Base-by-base conservation (phyloP, 2,888 invertebrate species). In the Drosophila demipolita region DNA sequence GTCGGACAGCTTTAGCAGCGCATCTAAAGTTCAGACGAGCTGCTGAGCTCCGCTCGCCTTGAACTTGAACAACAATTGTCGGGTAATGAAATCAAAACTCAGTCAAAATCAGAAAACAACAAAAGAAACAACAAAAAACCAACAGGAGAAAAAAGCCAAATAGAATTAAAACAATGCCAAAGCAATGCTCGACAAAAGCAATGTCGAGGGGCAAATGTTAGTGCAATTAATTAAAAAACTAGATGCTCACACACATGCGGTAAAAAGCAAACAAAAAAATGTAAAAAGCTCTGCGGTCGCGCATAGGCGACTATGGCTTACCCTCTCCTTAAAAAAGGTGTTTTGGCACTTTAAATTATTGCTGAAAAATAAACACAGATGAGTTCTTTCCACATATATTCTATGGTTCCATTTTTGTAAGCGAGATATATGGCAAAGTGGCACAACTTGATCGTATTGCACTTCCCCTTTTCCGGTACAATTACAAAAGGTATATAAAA, bases 201-300 rank as follows among this genome's bases (percentile, higher is more conserved):
- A 72, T 54, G 72, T 62, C 62, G 52, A 65, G 62, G 75, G 83
- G 54, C 38, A 71, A 59, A 82, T 82, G 85, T 78, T 87, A 82
- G 87, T 80, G 84, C 88, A 85, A 88, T 85, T 88, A 85, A 85
- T 85, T 85, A 85, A 85, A 84, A 85, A 85, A 49, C 49, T 49
- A 49, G 26, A 49, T 49, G 49, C 49, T 26, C 49, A 29, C 26
- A 49, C 49, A 49, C 26, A 49, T 49, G 49, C 5, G 26, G 26
- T 9, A 29, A 29, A 29, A 63, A 3, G 15, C 23, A 1, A 45
- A 45, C 15, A 64, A 65, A 29, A 20, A 20, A 23, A 1, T 17
- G 3, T 8, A 4, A 2, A 17, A 48, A 40, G 7, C 15, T n/a
- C 5, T 42, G 20, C 11, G 17, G 17, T 49, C 17, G 49, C 9